phyloP scores from a whole-genome alignment of 2,113 vertebrate genomes.

The Rhabdomys dilectus region DNA sequence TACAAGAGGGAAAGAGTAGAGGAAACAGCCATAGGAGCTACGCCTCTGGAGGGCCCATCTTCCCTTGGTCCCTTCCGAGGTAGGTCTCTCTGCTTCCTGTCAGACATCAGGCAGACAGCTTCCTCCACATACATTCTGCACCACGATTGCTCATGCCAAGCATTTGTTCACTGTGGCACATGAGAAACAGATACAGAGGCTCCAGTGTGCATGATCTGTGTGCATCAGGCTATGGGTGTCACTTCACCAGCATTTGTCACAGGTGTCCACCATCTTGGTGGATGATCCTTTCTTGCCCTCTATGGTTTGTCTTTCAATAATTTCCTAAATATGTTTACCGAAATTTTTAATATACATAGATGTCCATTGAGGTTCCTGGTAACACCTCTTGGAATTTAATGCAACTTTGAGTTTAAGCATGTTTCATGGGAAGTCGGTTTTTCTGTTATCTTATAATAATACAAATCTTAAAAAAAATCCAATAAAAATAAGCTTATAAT shows the following conservation, averaged over 20 bases:
- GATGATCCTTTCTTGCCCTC: not conserved
- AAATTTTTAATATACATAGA: not conserved
- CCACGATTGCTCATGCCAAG: too few relatives aligned
- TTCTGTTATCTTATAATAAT: not conserved
- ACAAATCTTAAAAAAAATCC: not conserved
- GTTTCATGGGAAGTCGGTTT: not conserved
- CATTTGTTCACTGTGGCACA: not conserved
- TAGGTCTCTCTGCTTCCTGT: not conserved
- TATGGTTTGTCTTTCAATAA: not conserved
- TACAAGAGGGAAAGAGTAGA: not conserved
- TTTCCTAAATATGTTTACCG: not conserved
- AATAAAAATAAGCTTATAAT: not conserved
- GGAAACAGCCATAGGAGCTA: not conserved
- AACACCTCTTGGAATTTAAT: not conserved
- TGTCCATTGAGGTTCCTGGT: not conserved
- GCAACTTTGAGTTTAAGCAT: not conserved
- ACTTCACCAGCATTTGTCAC: conserved; percentile 4
- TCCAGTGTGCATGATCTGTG: not conserved
- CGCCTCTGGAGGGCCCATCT: not conserved
- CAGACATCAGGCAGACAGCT: not conserved
- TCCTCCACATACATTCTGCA: not conserved
- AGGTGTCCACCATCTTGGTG: not conserved
- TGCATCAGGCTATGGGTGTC: not conserved
- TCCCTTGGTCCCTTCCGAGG: not conserved
- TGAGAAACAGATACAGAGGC: not conserved